Evolutionary conservation across 2,113 vertebrate genomes (phyloP).

Genomic region (Rafetus swinhoei): DNA sequence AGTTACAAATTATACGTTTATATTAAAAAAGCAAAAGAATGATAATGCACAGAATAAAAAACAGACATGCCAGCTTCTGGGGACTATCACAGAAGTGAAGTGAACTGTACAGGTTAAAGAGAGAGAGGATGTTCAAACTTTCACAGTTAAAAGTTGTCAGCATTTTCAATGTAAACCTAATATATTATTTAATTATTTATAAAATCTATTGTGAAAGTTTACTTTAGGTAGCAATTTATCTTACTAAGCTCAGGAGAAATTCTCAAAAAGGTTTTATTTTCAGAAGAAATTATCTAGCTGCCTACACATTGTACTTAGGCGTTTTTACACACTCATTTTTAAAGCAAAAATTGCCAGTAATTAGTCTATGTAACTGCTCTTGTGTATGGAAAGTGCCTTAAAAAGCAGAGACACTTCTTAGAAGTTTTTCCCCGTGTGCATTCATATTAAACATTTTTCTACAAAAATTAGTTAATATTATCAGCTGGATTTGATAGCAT

Average conservation of each 20-base stretch:
- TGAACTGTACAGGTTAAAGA: background rate
- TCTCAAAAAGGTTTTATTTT: background rate
- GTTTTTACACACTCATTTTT: background rate
- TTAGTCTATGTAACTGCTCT: background rate
- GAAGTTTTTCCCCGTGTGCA: background rate
- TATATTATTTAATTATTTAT: background rate
- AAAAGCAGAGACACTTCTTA: constrained; percentile 10
- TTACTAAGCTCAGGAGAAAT: constrained; percentile 18
- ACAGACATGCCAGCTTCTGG: background rate
- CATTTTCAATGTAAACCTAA: background rate
- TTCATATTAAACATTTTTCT: background rate
- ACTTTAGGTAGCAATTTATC: background rate
- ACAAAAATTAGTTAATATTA: background rate
- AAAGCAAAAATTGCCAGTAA: background rate
- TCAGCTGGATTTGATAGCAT: background rate
- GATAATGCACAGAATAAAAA: constrained; percentile 31
- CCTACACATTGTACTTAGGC: background rate
- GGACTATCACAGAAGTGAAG: background rate
- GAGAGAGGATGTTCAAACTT: background rate
- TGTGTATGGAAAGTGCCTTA: background rate
- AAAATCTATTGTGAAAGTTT: background rate
- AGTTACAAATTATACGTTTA: constrained; percentile 24
- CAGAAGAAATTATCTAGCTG: background rate
- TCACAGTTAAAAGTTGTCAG: background rate
- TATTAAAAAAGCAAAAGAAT: constrained; percentile 50